Base-by-base conservation (phyloP, 1,140 invertebrate genomes). In the Cyphomyrmex costatus region DNA sequence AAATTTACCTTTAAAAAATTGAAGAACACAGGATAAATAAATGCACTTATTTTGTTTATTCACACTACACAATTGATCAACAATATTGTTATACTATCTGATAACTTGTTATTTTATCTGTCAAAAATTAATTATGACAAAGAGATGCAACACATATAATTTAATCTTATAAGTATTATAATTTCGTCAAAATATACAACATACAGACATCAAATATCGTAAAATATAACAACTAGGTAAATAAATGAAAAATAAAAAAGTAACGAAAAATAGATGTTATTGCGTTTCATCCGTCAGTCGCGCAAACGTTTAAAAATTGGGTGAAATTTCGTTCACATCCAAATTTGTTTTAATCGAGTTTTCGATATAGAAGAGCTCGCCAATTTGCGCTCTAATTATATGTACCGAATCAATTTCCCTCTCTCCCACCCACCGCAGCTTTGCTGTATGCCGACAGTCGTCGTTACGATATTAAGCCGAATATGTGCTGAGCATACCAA, bases 401-500 rank as follows among this genome's bases (percentile, higher is more conserved):
- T 83, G 73, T 83, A 73, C 68, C 24, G 36, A 83, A 83, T 83
- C 79, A 83, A 83, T 83, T 83, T 73, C 36, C 27, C 79, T 83
- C 79, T 83, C n/a, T 83, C 36, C 36, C 53, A 49, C 19, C 27
- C n/a, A n/a, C 53, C 66, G 42, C 24, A 19, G 68, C 66, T 83
- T 60, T 83, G 24, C 68, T 74, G n/a, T 61, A 73, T 46, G 79
- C 79, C 53, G 79, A 73, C 79, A 83, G 24, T 83, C 79, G 68
- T 83, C 79, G 79, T 83, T 83, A 83, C 68, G 79, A 83, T 83
- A 83, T 83, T 83, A 83, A 83, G 79, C 63, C 58, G 74, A 83
- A 79, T 88, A 88, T 77, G 80, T 30, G 82, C 61, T 70, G 87
- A 86, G 85, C 87, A 88, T 88, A 89, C 85, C 88, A 89, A 89